Conservation (phyloP, 2,888 invertebrate genomes). For the Sinohyriopsis cumingii region DNA sequence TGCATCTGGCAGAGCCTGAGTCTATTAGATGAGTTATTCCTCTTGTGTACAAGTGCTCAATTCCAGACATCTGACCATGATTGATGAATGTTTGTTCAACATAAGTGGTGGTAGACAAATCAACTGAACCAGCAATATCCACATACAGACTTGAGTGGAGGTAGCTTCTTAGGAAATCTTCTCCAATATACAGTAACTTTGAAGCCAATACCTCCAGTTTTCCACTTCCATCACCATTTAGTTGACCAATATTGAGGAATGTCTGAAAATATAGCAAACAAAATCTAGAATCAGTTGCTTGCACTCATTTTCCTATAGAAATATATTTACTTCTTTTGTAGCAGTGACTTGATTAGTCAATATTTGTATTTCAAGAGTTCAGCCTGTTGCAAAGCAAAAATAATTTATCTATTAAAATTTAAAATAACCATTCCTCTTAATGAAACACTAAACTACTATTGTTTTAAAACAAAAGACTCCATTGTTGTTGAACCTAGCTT, state of each 20-base stretch:
- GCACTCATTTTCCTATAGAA: no score
- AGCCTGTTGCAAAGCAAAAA: no score
- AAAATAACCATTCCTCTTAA: no score
- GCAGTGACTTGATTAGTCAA: no score
- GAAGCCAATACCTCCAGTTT: constrained; percentile 27
- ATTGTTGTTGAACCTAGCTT: no score
- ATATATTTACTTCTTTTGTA: no score
- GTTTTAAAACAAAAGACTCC: no score
- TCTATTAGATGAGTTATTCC: constrained; percentile 28
- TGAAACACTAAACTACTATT: no score
- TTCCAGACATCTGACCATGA: constrained; percentile 38
- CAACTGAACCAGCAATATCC: constrained; percentile 17
- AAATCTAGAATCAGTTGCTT: no score
- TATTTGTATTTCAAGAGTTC: no score
- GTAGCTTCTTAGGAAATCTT: constrained; percentile 29
- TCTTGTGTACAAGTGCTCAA: constrained; percentile 45
- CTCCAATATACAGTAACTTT: constrained; percentile 28
- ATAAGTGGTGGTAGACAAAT: constrained; percentile 37
- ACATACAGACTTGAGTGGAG: constrained; percentile 36
- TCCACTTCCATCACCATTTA: constrained; percentile 48
- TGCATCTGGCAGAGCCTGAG: constrained; percentile 37
- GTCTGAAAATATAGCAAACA: constrained; percentile 1
- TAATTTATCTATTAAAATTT: no score
- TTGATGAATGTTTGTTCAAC: constrained; percentile 35
- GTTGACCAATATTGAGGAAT: constrained; percentile 22